A percentile compares a stretch with the other conserved stretches of the same genome.
These are phyloP conservation scores for Malthinus flaveolus DNA, from an alignment of 2,888 invertebrate genomes.

Conservation along the genomic window DNA sequence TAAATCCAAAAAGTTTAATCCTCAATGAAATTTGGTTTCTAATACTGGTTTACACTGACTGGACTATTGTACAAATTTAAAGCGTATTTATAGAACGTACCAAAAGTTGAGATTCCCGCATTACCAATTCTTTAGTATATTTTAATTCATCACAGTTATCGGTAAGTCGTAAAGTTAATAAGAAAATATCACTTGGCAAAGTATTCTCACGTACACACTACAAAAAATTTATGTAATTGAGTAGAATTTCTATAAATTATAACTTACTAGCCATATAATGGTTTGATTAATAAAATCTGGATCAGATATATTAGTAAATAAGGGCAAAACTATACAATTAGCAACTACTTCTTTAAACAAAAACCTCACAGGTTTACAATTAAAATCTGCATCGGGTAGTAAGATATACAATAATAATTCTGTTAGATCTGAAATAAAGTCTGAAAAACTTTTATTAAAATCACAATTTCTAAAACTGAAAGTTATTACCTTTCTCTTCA, in stretches of 20 bases:
- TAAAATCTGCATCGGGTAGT: conserved; percentile 82
- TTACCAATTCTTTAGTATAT: conserved; percentile 77
- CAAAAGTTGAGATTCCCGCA: conserved; percentile 78
- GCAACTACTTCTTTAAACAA: conserved; percentile 67
- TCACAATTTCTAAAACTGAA: conserved; percentile 38
- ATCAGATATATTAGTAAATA: conserved; percentile 78
- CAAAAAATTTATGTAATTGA: conserved; percentile 41
- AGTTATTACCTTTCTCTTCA: conserved; percentile 60
- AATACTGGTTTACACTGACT: no score
- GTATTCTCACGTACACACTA: conserved; percentile 77
- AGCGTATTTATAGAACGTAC: conserved; percentile 50
- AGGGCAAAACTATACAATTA: conserved; percentile 51
- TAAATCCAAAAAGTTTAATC: no score
- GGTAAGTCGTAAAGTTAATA: conserved; percentile 79
- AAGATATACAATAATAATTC: conserved; percentile 83
- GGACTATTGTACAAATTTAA: no score
- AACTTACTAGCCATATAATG: conserved; percentile 82
- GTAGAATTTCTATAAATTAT: background rate
- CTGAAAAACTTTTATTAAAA: conserved; percentile 54
- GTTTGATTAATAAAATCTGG: conserved; percentile 91
- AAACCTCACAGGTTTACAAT: conserved; percentile 78
- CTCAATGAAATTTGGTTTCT: no score
- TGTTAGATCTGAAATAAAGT: conserved; percentile 78
- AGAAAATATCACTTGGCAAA: conserved; percentile 82
- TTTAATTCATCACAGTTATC: conserved; percentile 81